Evolutionary conservation across 2,797 vertebrate species (phyloP).

Genomic region (Chelmon rostratus): DNA sequence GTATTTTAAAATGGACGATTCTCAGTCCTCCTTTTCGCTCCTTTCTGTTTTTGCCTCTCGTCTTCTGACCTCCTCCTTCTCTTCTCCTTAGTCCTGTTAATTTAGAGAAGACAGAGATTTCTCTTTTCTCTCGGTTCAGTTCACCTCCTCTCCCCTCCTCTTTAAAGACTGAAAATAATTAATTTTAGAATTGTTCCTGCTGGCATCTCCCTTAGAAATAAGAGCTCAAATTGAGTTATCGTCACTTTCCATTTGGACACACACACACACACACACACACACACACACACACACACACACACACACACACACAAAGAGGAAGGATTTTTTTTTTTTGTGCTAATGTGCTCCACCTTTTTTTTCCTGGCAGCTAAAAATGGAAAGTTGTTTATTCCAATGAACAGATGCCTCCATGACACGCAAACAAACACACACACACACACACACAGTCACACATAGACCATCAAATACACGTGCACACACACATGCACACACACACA

Average conservation of each 20-base stretch:
- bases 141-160: constrained; percentile 14
- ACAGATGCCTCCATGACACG: constrained; percentile 67
- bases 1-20: background rate
- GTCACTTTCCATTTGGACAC: constrained; percentile 38
- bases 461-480: constrained; percentile 23
- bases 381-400: constrained; percentile 73
- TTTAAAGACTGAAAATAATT: constrained; percentile 38
- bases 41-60: constrained; percentile 12
- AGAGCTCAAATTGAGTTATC: constrained; percentile 19
- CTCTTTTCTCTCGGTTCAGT: constrained; percentile 12
- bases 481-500: constrained; percentile 1
- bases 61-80: constrained; percentile 5
- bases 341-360: constrained; percentile 60
- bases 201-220: constrained; percentile 36
- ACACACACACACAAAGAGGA: constrained; percentile 9
- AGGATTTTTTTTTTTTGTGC: constrained; percentile 30
- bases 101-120: background rate
- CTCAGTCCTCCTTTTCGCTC: background rate
- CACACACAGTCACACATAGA: background rate
- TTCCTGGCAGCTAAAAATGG: constrained; percentile 70
- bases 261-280: constrained; percentile 5
- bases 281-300: constrained; percentile 8
- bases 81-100: background rate
- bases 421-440: constrained; percentile 42
- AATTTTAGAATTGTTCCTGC: constrained; percentile 46